phyloP scores from a whole-genome alignment of 2,797 vertebrate species.

The Sebastiscus albofasciatus region DNA sequence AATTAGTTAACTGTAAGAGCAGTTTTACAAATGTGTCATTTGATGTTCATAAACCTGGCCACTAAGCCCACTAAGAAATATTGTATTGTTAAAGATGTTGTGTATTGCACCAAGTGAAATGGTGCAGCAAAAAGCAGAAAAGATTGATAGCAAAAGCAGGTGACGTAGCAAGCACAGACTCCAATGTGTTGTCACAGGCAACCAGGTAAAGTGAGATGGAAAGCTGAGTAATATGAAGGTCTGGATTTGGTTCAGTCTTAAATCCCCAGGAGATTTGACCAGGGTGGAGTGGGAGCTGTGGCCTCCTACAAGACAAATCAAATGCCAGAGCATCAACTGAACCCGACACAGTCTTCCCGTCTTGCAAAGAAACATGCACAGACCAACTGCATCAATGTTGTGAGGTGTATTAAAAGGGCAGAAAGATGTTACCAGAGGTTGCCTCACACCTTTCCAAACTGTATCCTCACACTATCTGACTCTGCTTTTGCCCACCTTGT shows the following conservation, averaged over 20 bases:
- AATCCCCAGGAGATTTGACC: slow-evolving; percentile 22
- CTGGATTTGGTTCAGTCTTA: slow-evolving; percentile 2
- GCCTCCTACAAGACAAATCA: slow-evolving; percentile 21
- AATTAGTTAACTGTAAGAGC: background rate
- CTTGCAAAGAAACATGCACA: slow-evolving; percentile 14
- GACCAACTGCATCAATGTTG: slow-evolving; percentile 14
- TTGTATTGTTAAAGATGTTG: background rate
- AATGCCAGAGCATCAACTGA: slow-evolving; percentile 24
- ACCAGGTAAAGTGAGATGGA: background rate
- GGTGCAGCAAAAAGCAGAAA: background rate
- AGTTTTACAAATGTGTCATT: background rate
- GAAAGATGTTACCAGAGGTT: slow-evolving; percentile 43
- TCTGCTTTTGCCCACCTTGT: slow-evolving; percentile 20
- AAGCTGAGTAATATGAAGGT: slow-evolving; percentile 20
- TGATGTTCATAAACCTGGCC: background rate
- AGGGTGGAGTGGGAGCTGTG: background rate
- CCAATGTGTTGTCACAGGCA: background rate
- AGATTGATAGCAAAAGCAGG: background rate
- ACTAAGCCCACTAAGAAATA: background rate
- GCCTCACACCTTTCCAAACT: slow-evolving; percentile 44
- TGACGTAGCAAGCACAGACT: background rate
- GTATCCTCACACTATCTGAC: background rate
- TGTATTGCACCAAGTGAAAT: background rate
- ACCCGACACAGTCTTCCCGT: slow-evolving; percentile 8
- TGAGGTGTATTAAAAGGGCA: slow-evolving; percentile 29